These are phyloP conservation scores for Pseudochirops corinnae DNA, from an alignment of 2,797 vertebrate genomes.

Conservation along the genomic window DNA sequence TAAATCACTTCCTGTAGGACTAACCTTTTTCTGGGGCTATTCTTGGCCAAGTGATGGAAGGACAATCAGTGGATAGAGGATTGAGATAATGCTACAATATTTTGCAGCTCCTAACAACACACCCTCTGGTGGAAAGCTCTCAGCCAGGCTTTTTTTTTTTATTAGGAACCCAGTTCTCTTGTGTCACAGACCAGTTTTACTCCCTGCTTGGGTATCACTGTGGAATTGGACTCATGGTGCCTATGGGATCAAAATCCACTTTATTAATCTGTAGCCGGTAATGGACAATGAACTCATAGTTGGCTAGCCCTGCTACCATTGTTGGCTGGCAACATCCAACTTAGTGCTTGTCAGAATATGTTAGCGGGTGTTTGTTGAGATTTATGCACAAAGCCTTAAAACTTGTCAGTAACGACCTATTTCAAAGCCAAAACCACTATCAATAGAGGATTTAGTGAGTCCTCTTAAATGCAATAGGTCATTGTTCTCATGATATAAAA, in stretches of 20 bases:
- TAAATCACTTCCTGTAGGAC: not conserved
- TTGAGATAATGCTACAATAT: not conserved
- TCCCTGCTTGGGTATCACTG: not conserved
- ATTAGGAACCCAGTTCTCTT: not conserved
- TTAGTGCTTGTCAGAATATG: not conserved
- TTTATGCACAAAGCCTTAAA: not conserved
- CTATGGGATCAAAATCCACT: not conserved
- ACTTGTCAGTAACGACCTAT: not conserved
- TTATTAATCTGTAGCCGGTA: not conserved
- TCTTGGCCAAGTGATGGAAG: not conserved
- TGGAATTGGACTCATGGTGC: not conserved
- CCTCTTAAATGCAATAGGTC: not conserved
- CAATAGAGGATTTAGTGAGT: not conserved
- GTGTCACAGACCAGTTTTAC: not conserved
- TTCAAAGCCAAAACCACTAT: not conserved
- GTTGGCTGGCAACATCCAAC: not conserved
- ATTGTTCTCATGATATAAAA: not conserved
- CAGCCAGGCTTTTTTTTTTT: not conserved
- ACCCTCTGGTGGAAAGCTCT: not conserved
- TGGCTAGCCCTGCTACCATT: not conserved
- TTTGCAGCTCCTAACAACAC: not conserved
- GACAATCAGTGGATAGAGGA: not conserved
- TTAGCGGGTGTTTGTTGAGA: not conserved
- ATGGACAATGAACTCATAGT: not conserved
- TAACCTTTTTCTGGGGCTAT: not conserved